Evolutionary conservation across 1,140 invertebrate genomes (phyloP), one percentile per base, ranked within the genome.

Genomic region (Globodera rostochiensis): DNA sequence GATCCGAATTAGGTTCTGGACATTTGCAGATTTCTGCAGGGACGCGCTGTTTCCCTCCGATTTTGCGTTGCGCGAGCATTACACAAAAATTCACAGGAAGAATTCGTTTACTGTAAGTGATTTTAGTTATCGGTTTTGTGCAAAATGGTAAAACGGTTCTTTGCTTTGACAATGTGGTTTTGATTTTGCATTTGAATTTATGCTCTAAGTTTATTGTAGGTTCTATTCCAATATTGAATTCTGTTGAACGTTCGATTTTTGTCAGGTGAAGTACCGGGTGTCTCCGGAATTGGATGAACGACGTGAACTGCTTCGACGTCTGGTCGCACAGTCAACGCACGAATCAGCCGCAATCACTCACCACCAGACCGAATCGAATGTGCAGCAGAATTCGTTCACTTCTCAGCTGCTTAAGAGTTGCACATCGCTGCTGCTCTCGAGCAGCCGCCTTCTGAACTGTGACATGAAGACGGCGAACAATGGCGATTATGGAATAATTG

Each of bases 1-100:
- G 60, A 66, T 66, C 21, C 36, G 36, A 36, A 36, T 36, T 36
- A 36, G 36, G 36, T 19, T 64, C 19, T 64, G 19, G 5, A 15
- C 15, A 19, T 64, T 64, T 64, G 13, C 57, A 64, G 57, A 64
- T 64, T 19, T 64, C 57, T 83, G 82, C 49, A 57, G 45, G 46
- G 69, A 71, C 50, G 82, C 83, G n/a, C 36, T 83, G n/a, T 83
- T 83, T 49, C 82, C 82, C 11, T 83, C 81, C n/a, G 82, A 83
- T 73, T 36, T 57, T 46, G 49, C 82, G 46, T 69, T 83, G 21
- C 83, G 82, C 50, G 73, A 83, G 36, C 82, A 83, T 64, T 83
- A 83, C 67, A 15, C 15, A 47, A 79, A 80, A 49, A 79, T 75
- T 21, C 79, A 80, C 69, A 73, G 80, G 19, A 64, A 64, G 49